Evolutionary conservation across 2,113 vertebrate genomes (phyloP).

Genomic region (Chionis minor): DNA sequence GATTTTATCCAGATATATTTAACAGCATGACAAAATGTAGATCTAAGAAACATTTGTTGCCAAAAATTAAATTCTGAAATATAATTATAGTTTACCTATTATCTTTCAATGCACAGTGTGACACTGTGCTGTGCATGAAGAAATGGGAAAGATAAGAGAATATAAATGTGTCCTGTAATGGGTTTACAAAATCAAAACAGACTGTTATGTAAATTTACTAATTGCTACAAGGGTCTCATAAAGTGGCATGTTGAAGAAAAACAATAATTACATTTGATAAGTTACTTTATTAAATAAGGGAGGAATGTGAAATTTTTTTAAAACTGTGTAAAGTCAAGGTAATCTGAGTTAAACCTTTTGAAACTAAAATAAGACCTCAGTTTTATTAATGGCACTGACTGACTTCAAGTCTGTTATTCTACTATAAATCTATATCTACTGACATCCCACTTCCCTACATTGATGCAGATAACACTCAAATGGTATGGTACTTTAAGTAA

Average conservation of each 20-base stretch:
- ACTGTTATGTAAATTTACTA: neutral
- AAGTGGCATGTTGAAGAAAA: constrained; percentile 16
- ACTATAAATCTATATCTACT: neutral
- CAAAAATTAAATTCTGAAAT: neutral
- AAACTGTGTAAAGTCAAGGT: neutral
- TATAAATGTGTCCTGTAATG: constrained; percentile 23
- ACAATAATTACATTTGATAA: neutral
- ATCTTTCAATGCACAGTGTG: neutral
- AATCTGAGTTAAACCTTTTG: neutral
- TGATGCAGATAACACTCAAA: neutral
- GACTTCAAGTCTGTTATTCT: neutral
- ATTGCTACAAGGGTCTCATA: neutral
- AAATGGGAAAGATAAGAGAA: neutral
- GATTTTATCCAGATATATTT: neutral
- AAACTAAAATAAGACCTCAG: neutral
- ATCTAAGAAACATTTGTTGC: neutral
- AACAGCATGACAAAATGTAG: neutral
- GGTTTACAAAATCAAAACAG: constrained; percentile 18
- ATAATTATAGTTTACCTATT: constrained; percentile 9
- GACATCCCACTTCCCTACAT: accelerated
- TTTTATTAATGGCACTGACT: neutral
- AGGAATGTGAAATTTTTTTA: neutral
- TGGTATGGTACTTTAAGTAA: neutral
- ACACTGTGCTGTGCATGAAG: neutral
- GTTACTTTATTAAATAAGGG: neutral